Evolutionary conservation across 2,113 vertebrate genomes (phyloP).

Genomic region (Zosterops borbonicus): DNA sequence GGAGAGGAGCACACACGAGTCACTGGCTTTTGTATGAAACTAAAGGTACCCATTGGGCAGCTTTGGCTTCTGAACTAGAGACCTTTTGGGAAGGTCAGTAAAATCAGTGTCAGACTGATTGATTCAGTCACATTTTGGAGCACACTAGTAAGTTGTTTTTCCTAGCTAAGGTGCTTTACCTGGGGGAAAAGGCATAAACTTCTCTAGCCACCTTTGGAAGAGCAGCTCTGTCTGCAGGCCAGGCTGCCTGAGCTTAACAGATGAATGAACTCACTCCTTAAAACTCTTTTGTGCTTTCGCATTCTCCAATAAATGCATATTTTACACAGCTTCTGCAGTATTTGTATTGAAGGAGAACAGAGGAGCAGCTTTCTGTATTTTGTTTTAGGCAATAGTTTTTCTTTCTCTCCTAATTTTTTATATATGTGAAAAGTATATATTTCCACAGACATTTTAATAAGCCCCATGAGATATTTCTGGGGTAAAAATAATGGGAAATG

Average conservation of each 20-base stretch:
- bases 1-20: background rate
- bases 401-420: background rate
- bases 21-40: background rate
- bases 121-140: background rate
- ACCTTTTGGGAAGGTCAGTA: background rate
- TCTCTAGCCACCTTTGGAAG: background rate
- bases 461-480: background rate
- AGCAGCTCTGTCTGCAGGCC: background rate
- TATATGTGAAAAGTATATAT: background rate
- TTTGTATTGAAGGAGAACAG: background rate
- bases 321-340: background rate
- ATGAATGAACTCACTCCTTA: background rate
- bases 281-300: background rate
- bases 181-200: background rate
- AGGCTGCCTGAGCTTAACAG: background rate
- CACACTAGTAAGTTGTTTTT: background rate
- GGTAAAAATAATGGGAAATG: slow-evolving; percentile 26
- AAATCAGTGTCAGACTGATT: background rate
- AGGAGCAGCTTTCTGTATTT: background rate
- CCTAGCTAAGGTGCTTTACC: background rate
- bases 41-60: background rate
- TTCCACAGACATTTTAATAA: slow-evolving; percentile 38
- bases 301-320: background rate
- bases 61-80: background rate
- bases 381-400: background rate